A percentile compares a stretch with the other conserved stretches of the same genome.
Evolutionary conservation across 2,113 vertebrate species (phyloP).

Genomic region (Myiopsitta monachus): DNA sequence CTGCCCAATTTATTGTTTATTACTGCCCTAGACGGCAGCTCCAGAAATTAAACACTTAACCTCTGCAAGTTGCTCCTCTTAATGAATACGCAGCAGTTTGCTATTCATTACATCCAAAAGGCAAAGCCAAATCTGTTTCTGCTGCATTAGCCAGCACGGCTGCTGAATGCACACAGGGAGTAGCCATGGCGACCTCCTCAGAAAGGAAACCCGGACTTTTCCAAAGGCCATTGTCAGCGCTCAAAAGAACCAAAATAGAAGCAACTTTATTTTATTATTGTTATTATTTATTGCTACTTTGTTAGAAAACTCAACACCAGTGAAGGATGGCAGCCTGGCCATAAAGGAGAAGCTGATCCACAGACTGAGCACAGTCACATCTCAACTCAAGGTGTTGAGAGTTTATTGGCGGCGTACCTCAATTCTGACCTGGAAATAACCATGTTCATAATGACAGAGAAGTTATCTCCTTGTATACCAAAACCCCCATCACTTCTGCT

Average conservation of each 20-base stretch:
- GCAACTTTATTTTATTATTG: background rate
- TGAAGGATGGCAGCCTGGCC: background rate
- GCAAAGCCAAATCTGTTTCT: slow-evolving; percentile 43
- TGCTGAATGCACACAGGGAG: background rate
- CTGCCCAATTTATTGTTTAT: slow-evolving; percentile 38
- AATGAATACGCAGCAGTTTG: slow-evolving; percentile 19
- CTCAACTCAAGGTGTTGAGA: background rate
- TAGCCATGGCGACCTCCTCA: background rate
- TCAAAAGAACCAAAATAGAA: background rate
- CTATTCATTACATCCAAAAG: slow-evolving; percentile 16
- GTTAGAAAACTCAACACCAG: background rate
- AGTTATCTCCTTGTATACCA: background rate
- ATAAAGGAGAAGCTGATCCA: background rate
- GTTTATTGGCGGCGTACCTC: background rate
- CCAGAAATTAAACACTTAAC: slow-evolving; percentile 59
- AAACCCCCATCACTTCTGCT: background rate
- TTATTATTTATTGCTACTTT: background rate
- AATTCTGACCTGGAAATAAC: background rate
- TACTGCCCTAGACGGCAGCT: background rate
- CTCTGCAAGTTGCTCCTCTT: slow-evolving; percentile 41
- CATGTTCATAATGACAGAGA: background rate
- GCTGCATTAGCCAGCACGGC: slow-evolving; percentile 26
- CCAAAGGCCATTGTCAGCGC: background rate
- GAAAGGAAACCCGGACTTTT: background rate
- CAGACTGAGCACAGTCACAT: background rate